Base-by-base conservation (phyloP, 2,797 vertebrate species). In the Ciconia nigra region DNA sequence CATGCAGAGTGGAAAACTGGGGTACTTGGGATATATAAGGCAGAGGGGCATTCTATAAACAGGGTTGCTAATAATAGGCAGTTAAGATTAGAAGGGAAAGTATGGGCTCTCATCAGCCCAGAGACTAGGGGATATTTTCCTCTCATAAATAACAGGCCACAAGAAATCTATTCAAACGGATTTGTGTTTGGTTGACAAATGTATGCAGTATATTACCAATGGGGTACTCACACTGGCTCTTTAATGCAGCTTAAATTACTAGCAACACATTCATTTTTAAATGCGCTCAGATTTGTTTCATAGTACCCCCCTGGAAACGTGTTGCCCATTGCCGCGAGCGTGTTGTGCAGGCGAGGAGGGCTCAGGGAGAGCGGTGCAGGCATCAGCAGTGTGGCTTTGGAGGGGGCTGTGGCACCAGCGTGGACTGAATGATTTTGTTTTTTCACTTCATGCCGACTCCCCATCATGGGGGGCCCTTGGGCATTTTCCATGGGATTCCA, bases 11-110 rank as follows among this genome's bases (percentile, higher is more conserved):
- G 91, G 79, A 87, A 93, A 86, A 51, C 2, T 39, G 93, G 87
- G 96, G 80, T 92, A 28, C 87, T 35, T 41, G 62, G 82, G 73
- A 79, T 87, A 57, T 52, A 29, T 26, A 42, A 92, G 76, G 87
- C 83, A 90, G 74, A 82, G 74, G 42, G 49, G 76, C 28, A 21
- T 94, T 87, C 89, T 80, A 8, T 80, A 81, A 77, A 47, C 1
- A 9, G 71, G 35, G 28, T 3, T 71, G 47, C 76, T 91, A 86
- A 87, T 74, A 71, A 62, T 65, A 83, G 87, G 80, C 55, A 74
- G 57, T 82, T 37, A 66, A 91, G 93, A 91, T 89, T 67, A 84
- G 77, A 82, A 66, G 44, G 72, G 63, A 78, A 79, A 91, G 59
- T 44, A 3, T 11, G 31, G 72, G 70, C 72, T 96, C 89, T 62